Base-by-base conservation (phyloP, 1,140 invertebrate genomes). In the Liolophura sinensis region DNA sequence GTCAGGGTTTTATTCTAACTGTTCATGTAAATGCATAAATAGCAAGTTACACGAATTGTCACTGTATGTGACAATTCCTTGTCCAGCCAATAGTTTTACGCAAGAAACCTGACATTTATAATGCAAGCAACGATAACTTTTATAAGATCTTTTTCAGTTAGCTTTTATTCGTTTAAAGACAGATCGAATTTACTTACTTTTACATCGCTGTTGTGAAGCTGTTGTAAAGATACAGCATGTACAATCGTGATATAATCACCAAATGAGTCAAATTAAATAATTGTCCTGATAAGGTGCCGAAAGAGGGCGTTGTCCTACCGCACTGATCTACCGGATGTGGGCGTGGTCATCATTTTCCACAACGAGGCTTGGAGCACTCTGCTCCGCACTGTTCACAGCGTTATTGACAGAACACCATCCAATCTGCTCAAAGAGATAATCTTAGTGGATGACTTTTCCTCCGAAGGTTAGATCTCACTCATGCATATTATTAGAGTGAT, bases 331-430 rank as follows among this genome's bases (percentile, higher is more conserved):
- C 72, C 82, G 61, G 63, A 62, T 27, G 96, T 94, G 20, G 93
- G 92, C 75, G 93, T 97, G 73, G 93, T 97, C 24, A 95, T 97
- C 74, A 95, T 97, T 48, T 97, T 97, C 85, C 95, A 98, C 85
- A 97, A 98, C 82, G 95, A 97, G 85, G 94, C 95, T 0, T 97
- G 95, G 95, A 92, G 92, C 20, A 97, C 95, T 0, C 85, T 97
- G 4, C 86, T 97, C 22, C 87, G 95, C 56, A 97, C 95, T 0
- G 91, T 97, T n/a, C 95, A 94, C 92, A 96, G 94, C 78, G 93
- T 94, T 15, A 96, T 97, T 67, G 95, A 95, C 83, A 87, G 94
- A 27, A 95, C 94, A 9, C 95, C 95, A 0, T 85, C 88, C 57
- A 86, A 91, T 0, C 83, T 96, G n/a, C 86, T 97, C 31, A 92